Evolutionary conservation across 1,140 invertebrate genomes (phyloP), one percentile per base, ranked within the genome.

Genomic region (Popillia japonica): DNA sequence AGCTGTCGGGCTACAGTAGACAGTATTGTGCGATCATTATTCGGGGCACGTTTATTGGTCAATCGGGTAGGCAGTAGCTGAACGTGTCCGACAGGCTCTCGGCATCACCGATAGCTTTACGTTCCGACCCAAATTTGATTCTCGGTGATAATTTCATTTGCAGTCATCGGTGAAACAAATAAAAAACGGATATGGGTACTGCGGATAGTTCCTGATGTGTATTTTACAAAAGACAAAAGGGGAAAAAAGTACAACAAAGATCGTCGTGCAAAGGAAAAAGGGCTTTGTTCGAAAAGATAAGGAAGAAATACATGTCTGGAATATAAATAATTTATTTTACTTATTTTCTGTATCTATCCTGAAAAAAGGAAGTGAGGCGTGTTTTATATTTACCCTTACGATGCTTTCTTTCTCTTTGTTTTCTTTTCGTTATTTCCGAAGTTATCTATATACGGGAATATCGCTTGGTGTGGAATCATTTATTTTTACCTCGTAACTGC

Each of bases 171-270:
- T 68, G 61, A 68, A 68, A 68, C 61, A 68, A 68, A 68, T 68
- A 68, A 68, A 68, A 68, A 68, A 68, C 61, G 61, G 61, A 68
- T 68, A 68, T 68, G 61, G 61, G 61, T 68, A 68, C 61, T 68
- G 22, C 22, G 22, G 61, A 68, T 68, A 17, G 61, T 68, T 68
- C 27, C 61, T 68, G 22, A 27, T 68, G 61, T 68, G 22, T 68
- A 34, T 68, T 68, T 68, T 68, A 14, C 27, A 68, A 68, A 68
- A 23, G 61, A 68, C 27, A 34, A 68, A 20, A 27, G 7, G 11
- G 17, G 27, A 34, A 27, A 27, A 68, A 34, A 34, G 3, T 34
- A 68, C 61, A 34, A 68, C 61, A 10, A 14, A 68, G 61, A 68
- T 68, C 61, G 11, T 68, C 11, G 61, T 68, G 4, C 17, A 68